phyloP scores from a whole-genome alignment of 64 coral and sea anemone species.

The Pocillopora damicornis region DNA sequence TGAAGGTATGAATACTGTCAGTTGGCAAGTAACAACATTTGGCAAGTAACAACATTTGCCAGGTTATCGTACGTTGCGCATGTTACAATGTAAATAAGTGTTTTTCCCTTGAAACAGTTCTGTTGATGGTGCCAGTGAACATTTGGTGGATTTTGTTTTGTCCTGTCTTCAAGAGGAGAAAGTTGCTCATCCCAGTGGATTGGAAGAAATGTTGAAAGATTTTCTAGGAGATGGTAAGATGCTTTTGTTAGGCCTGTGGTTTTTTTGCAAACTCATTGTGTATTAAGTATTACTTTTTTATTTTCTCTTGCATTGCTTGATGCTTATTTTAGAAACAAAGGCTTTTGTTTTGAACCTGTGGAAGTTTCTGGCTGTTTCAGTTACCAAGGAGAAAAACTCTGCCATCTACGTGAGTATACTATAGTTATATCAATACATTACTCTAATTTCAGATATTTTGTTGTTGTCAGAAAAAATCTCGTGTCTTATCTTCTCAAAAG shows the following conservation, averaged over 20 bases:
- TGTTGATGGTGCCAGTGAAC: conserved; percentile 19
- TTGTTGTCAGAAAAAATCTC: not conserved
- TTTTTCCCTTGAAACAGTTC: not conserved
- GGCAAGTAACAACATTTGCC: too few species aligned
- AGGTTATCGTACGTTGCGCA: too few species aligned
- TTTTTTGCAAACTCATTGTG: too few species aligned
- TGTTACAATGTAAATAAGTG: not conserved
- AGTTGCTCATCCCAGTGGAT: conserved; percentile 4
- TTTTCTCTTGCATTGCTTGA: not conserved
- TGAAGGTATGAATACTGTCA: too few species aligned
- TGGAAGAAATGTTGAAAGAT: conserved; percentile 27
- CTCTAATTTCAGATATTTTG: not conserved
- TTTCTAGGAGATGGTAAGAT: conserved; percentile 19
- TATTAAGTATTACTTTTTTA: not conserved
- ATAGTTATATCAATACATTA: not conserved
- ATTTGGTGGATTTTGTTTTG: conserved; percentile 21
- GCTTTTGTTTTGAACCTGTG: conserved; percentile 29
- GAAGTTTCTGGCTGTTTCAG: conserved; percentile 36
- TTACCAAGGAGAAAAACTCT: not conserved
- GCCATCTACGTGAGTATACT: not conserved
- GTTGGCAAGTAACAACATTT: too few species aligned
- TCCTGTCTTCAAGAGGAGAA: conserved; percentile 36
- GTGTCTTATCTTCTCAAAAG: too few species aligned
- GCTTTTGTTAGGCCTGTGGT: not conserved
- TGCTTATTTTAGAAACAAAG: not conserved